Percentiles rank a stretch among this genome's conserved stretches.
These are phyloP conservation scores for Brachymystax lenok DNA, from an alignment of 2,797 vertebrate species.

Conservation along the genomic window DNA sequence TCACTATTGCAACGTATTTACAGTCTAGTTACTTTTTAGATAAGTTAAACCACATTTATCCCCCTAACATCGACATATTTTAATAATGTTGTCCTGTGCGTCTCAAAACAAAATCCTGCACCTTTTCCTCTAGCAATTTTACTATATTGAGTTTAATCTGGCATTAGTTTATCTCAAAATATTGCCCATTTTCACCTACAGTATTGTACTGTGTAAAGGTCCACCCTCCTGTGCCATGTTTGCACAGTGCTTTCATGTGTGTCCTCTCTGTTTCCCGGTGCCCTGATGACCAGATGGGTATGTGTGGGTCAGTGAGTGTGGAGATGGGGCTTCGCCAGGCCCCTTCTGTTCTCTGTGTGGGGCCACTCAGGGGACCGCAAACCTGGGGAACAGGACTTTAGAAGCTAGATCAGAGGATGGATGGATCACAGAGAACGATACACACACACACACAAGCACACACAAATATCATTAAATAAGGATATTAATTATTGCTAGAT, in stretches of 20 bases:
- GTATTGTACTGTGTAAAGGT: conserved; percentile 29
- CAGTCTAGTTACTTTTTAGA: not conserved
- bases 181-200: too few species aligned
- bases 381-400: conserved; percentile 53
- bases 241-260: conserved; percentile 55
- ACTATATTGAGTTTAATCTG: too few species aligned
- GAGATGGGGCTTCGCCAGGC: conserved; percentile 42
- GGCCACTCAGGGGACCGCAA: conserved; percentile 60
- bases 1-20: not conserved
- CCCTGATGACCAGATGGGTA: conserved; percentile 66
- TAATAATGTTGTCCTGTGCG: not conserved
- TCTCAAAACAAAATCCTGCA: not conserved
- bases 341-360: conserved; percentile 68
- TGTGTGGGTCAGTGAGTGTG: conserved; percentile 65
- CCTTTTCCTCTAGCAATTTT: not conserved
- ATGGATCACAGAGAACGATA: conserved; percentile 11
- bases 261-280: conserved; percentile 42
- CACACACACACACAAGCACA: not conserved
- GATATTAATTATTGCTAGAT: not conserved
- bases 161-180: too few species aligned
- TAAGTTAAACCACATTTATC: not conserved
- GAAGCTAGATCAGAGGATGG: conserved; percentile 51
- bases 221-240: conserved; percentile 38
- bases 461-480: not conserved
- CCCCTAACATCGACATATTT: not conserved